Conservation (phyloP, 1,140 invertebrate genomes). For the Matsumurasca onukii region DNA sequence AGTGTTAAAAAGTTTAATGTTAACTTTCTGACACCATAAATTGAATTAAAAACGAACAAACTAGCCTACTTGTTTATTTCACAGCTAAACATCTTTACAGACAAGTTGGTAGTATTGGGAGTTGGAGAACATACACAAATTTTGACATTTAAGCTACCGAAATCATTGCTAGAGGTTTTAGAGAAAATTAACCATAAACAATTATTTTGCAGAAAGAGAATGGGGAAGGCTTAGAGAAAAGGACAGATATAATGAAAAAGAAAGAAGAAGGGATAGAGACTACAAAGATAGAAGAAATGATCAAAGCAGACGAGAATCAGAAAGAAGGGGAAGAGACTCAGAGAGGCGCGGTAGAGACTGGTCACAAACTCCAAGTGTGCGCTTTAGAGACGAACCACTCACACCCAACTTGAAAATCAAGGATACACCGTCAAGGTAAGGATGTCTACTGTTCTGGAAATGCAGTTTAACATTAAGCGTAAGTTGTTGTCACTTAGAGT, state of each 20-base stretch:
- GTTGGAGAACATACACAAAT: neutral
- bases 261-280: conserved; percentile 46
- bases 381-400: conserved; percentile 75
- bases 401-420: conserved; percentile 72
- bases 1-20: too few species aligned
- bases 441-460: neutral
- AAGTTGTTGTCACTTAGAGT: too few species aligned
- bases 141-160: neutral
- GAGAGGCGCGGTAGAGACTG: conserved; percentile 21
- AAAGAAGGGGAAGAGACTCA: conserved; percentile 35
- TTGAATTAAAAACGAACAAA: too few species aligned
- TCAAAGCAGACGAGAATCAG: conserved; percentile 42
- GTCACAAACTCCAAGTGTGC: conserved; percentile 57
- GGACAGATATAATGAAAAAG: conserved; percentile 23
- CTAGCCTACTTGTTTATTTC: neutral
- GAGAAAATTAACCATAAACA: neutral
- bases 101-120: neutral
- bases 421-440: conserved; percentile 61
- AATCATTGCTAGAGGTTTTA: neutral
- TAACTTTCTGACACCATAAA: too few species aligned
- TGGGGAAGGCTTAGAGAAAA: conserved; percentile 34
- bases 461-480: neutral
- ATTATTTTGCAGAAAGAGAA: conserved; percentile 33
- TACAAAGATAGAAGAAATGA: conserved; percentile 43
- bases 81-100: neutral